phyloP scores from a whole-genome alignment of 2,113 vertebrate genomes.

The Ellobius talpinus region DNA sequence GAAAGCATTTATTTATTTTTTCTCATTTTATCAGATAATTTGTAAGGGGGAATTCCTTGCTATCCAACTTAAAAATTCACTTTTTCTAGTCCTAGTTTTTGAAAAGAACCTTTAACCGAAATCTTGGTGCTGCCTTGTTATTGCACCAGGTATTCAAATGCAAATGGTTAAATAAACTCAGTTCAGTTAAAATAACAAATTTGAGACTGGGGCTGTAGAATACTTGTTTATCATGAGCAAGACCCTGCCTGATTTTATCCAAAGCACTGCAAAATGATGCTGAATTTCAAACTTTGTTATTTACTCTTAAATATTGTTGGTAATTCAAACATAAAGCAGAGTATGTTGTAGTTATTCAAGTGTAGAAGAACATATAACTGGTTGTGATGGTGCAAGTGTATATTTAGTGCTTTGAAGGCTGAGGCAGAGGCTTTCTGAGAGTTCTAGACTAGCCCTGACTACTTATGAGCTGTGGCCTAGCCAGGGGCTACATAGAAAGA shows the following conservation, averaged over 20 bases:
- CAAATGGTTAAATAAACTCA: slow-evolving; percentile 33
- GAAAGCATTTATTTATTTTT: background rate
- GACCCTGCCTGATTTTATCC: too few relatives aligned
- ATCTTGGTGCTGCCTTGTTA: slow-evolving; percentile 7
- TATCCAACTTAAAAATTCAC: background rate
- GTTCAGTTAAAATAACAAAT: slow-evolving; percentile 43
- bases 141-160: slow-evolving; percentile 12
- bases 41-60: slow-evolving; percentile 22
- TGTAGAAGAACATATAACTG: background rate
- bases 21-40: slow-evolving; percentile 50
- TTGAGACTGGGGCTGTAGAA: background rate
- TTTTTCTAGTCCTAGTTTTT: slow-evolving; percentile 19
- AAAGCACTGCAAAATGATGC: background rate
- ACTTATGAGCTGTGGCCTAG: background rate
- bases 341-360: slow-evolving; percentile 40
- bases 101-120: slow-evolving; percentile 59
- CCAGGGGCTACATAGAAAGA: background rate
- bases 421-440: background rate
- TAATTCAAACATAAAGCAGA: slow-evolving; percentile 51
- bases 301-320: slow-evolving; percentile 39
- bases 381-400: background rate
- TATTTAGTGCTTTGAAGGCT: background rate
- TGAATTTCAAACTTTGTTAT: slow-evolving; percentile 39
- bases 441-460: background rate
- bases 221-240: background rate